Evolutionary conservation across 2,888 invertebrate genomes (phyloP).

Genomic region (Ornithoptera priamus): DNA sequence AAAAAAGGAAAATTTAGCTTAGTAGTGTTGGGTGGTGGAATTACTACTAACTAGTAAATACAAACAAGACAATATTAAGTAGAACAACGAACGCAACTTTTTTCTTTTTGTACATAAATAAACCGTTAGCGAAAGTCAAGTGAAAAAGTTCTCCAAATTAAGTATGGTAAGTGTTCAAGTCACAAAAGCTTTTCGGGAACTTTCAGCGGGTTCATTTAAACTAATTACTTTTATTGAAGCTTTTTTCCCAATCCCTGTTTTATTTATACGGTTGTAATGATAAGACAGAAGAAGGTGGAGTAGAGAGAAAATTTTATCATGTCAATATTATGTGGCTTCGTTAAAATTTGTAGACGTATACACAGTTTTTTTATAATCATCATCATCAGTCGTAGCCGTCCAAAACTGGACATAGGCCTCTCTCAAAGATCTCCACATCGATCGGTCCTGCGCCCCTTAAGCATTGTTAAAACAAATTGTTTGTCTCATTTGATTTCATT

Average conservation of each 20-base stretch:
- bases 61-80: too few species aligned
- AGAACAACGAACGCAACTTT: not conserved
- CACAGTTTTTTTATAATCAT: too few species aligned
- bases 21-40: too few species aligned
- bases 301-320: not conserved
- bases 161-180: not conserved
- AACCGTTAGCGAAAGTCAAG: not conserved
- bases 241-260: not conserved
- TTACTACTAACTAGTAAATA: too few species aligned
- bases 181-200: not conserved
- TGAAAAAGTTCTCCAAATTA: not conserved
- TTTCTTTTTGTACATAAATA: not conserved
- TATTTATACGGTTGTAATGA: not conserved
- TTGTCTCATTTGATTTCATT: too few species aligned
- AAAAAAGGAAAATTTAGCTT: too few species aligned
- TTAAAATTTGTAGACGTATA: not conserved
- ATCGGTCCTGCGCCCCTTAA: too few species aligned
- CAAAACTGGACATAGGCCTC: too few species aligned
- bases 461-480: too few species aligned
- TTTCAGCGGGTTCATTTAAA: not conserved
- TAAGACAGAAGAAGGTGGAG: not conserved
- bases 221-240: not conserved
- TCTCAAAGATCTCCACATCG: too few species aligned
- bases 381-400: too few species aligned
- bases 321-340: not conserved